Evolutionary conservation across 2,888 invertebrate genomes (phyloP).

Genomic region (Dicranocentrus wangi): DNA sequence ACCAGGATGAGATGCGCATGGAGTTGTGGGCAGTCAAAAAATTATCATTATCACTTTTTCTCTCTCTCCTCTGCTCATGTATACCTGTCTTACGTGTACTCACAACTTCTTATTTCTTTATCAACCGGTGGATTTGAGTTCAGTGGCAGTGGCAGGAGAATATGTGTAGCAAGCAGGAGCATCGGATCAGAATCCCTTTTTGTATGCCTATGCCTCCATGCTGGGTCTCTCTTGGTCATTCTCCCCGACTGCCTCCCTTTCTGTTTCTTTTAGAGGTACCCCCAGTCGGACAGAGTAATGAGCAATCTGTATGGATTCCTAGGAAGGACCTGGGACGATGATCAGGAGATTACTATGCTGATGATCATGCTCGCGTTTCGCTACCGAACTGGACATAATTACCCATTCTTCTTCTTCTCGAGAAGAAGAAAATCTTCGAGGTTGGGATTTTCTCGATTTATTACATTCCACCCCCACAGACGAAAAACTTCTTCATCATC

Average conservation of each 20-base stretch:
- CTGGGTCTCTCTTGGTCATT: neutral
- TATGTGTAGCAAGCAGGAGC: too few relatives aligned
- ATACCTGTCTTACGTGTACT: neutral
- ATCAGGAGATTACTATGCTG: slow-evolving; percentile 9
- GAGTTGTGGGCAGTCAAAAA: slow-evolving; percentile 10
- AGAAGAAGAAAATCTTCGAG: neutral
- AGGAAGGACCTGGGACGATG: slow-evolving; percentile 1
- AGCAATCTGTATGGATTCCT: slow-evolving; percentile 39
- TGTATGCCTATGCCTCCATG: neutral
- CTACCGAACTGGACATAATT: slow-evolving; percentile 54
- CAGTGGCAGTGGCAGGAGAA: neutral
- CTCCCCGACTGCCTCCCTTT: neutral
- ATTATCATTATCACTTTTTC: slow-evolving; percentile 46
- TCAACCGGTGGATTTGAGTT: neutral
- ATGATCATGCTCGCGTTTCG: neutral
- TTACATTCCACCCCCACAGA: neutral
- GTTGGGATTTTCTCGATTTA: neutral
- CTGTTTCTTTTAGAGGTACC: neutral
- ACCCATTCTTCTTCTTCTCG: slow-evolving; percentile 19
- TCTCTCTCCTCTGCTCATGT: neutral
- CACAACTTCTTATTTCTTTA: neutral
- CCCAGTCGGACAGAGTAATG: slow-evolving; percentile 2
- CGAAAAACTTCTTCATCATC: too few relatives aligned
- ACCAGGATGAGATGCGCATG: neutral
- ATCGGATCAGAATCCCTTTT: too few relatives aligned